Evolutionary conservation across 2,113 vertebrate species (phyloP).

Genomic region (Origma solitaria): DNA sequence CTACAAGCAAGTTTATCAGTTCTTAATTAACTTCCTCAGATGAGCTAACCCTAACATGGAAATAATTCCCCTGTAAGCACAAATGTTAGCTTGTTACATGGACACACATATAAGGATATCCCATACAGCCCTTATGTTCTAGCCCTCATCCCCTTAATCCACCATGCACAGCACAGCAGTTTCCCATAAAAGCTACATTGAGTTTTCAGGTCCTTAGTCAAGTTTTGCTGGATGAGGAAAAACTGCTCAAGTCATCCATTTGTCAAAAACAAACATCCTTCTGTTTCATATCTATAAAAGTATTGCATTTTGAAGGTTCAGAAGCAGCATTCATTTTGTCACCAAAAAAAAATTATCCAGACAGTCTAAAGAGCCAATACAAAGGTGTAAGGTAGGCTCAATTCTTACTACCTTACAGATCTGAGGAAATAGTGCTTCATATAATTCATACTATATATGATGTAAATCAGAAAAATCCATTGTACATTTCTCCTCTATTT

Average conservation of each 20-base stretch:
- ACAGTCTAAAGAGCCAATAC: neutral
- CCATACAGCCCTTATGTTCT: neutral
- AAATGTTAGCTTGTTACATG: neutral
- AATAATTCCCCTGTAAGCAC: neutral
- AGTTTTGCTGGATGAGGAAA: neutral
- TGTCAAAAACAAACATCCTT: neutral
- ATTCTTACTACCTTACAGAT: neutral
- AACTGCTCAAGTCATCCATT: neutral
- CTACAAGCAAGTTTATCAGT: neutral
- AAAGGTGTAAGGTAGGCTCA: neutral
- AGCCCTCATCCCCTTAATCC: neutral
- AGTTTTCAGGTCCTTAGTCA: neutral
- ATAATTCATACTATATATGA: neutral
- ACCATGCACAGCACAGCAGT: neutral
- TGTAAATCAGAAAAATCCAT: neutral
- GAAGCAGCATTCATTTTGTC: neutral
- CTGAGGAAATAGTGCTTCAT: neutral
- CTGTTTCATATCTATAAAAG: neutral
- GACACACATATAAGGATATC: neutral
- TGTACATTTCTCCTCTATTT: neutral
- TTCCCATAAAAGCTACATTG: neutral
- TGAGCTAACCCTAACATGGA: neutral
- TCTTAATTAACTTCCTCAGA: neutral
- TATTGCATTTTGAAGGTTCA: neutral
- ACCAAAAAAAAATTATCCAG: neutral